phyloP scores from a whole-genome alignment of 2,888 invertebrate species.

The Leptopilina myrica region DNA sequence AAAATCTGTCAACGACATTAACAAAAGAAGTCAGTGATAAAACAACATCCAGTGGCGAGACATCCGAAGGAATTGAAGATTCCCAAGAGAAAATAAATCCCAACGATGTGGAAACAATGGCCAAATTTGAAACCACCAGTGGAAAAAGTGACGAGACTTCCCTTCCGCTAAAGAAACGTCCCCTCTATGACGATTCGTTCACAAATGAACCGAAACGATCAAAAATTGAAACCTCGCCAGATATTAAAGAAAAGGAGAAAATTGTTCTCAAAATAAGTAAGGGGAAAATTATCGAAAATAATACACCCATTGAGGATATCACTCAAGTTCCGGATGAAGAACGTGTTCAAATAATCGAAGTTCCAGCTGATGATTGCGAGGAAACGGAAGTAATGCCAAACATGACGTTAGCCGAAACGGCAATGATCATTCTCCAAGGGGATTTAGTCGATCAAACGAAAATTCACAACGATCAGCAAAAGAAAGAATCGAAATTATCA shows the following conservation, averaged over 20 bases:
- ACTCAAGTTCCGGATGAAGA: slow-evolving; percentile 72
- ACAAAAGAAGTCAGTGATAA: slow-evolving; percentile 79
- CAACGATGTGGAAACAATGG: background rate
- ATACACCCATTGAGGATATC: slow-evolving; percentile 52
- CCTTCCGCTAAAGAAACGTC: slow-evolving; percentile 72
- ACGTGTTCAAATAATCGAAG: slow-evolving; percentile 73
- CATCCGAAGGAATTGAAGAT: slow-evolving; percentile 70
- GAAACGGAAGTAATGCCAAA: slow-evolving; percentile 68
- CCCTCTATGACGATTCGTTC: slow-evolving; percentile 58
- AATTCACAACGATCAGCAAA: slow-evolving; percentile 48
- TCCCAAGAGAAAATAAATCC: slow-evolving; percentile 57
- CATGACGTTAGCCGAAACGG: slow-evolving; percentile 68
- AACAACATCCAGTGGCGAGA: slow-evolving; percentile 76
- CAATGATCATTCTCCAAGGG: slow-evolving; percentile 66
- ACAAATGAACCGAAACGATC: slow-evolving; percentile 30
- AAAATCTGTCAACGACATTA: slow-evolving; percentile 76
- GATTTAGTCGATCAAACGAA: slow-evolving; percentile 52
- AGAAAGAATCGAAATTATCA: slow-evolving; percentile 63
- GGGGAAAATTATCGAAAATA: slow-evolving; percentile 29
- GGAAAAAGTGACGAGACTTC: slow-evolving; percentile 48
- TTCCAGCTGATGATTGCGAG: slow-evolving; percentile 72
- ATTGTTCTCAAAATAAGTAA: background rate
- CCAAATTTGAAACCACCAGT: too few relatives aligned
- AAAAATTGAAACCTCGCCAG: background rate
- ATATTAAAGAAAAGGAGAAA: slow-evolving; percentile 62